A percentile compares a stretch with the other conserved stretches of the same genome.
These are phyloP conservation scores for Tribolium freemani DNA, from an alignment of 2,888 invertebrate species.

Conservation along the genomic window DNA sequence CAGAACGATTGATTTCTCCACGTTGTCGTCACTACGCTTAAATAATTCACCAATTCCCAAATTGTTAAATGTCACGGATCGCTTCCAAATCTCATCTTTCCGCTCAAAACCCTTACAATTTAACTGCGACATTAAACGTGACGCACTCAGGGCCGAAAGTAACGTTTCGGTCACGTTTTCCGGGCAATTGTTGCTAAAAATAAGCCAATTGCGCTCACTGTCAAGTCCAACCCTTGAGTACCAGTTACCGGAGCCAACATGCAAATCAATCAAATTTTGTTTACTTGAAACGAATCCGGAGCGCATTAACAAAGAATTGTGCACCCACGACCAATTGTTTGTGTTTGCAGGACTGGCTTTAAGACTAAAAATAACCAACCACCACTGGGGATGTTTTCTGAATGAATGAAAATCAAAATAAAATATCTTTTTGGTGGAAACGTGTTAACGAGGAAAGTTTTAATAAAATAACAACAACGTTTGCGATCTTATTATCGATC, in stretches of 20 bases:
- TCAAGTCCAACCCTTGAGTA: slow-evolving; percentile 36
- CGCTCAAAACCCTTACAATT: not conserved
- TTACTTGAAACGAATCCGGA: not conserved
- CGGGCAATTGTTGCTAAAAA: slow-evolving; percentile 32
- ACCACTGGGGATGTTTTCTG: not conserved
- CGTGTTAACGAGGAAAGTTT: not conserved
- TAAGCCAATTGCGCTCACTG: slow-evolving; percentile 33
- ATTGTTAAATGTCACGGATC: too few relatives aligned
- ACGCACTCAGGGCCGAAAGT: not conserved
- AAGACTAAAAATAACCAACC: not conserved
- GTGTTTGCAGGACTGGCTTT: not conserved
- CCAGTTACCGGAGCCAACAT: slow-evolving; percentile 15
- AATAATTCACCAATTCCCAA: too few relatives aligned
- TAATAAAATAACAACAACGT: not conserved
- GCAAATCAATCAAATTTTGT: not conserved
- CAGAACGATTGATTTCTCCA: too few relatives aligned
- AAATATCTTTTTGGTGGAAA: not conserved
- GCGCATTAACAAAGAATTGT: not conserved
- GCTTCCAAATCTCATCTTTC: not conserved
- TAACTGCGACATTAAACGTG: slow-evolving; percentile 4
- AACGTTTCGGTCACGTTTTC: slow-evolving; percentile 30
- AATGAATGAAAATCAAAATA: not conserved
- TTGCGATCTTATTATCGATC: too few relatives aligned
- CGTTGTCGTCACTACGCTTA: too few relatives aligned
- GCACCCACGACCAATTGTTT: not conserved